A percentile compares a stretch with the other conserved stretches of the same genome.
phyloP scores from a whole-genome alignment of 1,140 invertebrate species.

The Solenopsis invicta region DNA sequence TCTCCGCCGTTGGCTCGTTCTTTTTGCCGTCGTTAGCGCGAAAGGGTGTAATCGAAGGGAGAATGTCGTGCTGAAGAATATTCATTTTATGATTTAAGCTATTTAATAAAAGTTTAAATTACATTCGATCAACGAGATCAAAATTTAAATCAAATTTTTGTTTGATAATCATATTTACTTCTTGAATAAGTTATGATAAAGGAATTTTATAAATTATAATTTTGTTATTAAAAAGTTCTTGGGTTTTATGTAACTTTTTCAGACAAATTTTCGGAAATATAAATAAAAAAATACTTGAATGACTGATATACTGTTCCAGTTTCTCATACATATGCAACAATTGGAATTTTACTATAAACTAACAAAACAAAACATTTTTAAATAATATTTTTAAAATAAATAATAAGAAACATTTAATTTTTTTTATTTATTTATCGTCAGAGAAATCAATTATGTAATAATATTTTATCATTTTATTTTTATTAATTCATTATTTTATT shows the following conservation, averaged over 20 bases:
- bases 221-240: not conserved
- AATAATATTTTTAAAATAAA: not conserved
- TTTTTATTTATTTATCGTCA: not conserved
- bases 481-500: not conserved
- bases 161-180: conserved; percentile 16
- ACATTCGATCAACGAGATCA: not conserved
- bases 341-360: not conserved
- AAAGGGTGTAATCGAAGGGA: conserved; percentile 8
- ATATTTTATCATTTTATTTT: not conserved
- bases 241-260: not conserved
- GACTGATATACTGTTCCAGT: not conserved
- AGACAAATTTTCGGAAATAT: not conserved
- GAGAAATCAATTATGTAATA: not conserved
- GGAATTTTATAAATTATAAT: not conserved
- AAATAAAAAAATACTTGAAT: not conserved
- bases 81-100: conserved; percentile 35
- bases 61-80: conserved; percentile 34
- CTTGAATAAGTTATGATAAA: conserved; percentile 20
- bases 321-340: not conserved
- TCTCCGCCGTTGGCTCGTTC: conserved; percentile 8
- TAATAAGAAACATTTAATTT: not conserved
- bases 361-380: not conserved
- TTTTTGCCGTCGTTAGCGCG: not conserved
- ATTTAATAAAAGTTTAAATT: conserved; percentile 46
- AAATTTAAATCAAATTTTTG: conserved; percentile 11